Conservation (phyloP, 2,113 vertebrate genomes). For the Halichoeres trimaculatus region DNA sequence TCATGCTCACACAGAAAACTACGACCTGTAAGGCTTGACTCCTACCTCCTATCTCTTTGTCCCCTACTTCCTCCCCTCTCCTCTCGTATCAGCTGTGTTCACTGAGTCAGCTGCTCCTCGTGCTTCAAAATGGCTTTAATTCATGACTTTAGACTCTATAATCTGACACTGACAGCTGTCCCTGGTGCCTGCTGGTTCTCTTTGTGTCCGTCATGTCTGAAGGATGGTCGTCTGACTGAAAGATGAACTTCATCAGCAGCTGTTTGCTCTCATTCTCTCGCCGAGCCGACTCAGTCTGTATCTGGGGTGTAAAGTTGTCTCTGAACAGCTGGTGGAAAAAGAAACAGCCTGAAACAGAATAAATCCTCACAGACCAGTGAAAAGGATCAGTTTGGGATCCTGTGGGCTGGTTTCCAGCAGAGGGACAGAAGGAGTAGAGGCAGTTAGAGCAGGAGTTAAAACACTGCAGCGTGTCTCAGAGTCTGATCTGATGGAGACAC, state of each 20-base stretch:
- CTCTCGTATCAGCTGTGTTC: no score
- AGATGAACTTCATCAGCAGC: neutral
- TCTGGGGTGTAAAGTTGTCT: neutral
- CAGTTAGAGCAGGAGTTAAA: neutral
- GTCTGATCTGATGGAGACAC: no score
- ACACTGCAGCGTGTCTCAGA: no score
- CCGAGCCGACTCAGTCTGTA: neutral
- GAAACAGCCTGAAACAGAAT: neutral
- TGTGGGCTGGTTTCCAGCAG: neutral
- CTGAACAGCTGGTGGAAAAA: neutral
- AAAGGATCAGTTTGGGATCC: no score
- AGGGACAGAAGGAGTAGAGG: neutral
- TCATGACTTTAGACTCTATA: neutral
- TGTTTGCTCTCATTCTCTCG: neutral
- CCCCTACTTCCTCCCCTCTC: neutral
- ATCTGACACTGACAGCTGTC: neutral
- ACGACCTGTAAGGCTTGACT: no score
- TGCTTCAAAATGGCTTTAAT: no score
- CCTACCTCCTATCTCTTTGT: neutral
- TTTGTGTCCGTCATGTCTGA: no score
- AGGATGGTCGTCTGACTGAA: neutral
- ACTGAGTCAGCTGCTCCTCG: no score
- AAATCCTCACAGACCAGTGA: neutral
- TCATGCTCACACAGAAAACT: neutral
- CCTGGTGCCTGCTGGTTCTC: neutral